Evolutionary conservation across 1,140 invertebrate genomes (phyloP), one percentile per base, ranked within the genome.

Genomic region (Phthorimaea operculella): DNA sequence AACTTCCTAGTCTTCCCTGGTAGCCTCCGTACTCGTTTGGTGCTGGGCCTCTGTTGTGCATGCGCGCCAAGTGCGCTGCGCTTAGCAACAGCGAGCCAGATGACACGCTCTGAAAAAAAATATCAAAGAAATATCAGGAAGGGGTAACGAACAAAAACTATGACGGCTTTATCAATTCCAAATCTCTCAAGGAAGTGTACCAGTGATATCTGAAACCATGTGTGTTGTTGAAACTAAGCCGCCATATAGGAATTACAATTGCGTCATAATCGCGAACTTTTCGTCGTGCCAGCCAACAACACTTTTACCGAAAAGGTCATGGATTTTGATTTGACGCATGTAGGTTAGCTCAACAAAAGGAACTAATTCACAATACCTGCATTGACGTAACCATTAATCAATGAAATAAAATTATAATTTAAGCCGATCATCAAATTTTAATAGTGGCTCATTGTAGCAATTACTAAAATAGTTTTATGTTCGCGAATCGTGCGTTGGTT

Each of bases 1-100:
- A 70, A 34, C 70, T 64, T 8, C 62, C 52, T 54, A 74, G 52
- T 61, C 69, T 75, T 33, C 57, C 64, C 21, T 70, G 67, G 54
- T 76, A 74, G 51, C 60, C 18, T 45, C 62, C 66, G 55, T 79
- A 72, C 28, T 76, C 63, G 64, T 65, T 61, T 77, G 79, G 58
- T 72, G 71, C 65, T 67, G 79, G 54, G 51, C 71, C 68, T 55
- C 71, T 70, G 9, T 68, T 75, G 74, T 91, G 87, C 72, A 92
- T 90, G 63, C 90, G 87, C 4, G 90, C 90, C 72, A 94, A 83
- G 80, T 94, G 92, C 14, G 92, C 92, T 34, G 92, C 92, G 66
- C 91, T 94, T 66, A 94, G 79, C 44, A 94, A 84, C 59, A 93
- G 70, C 21, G 92, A 93, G 52, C 92, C 92, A 55, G 92, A 94